Evolutionary conservation across 2,888 invertebrate genomes (phyloP), one percentile per base, ranked within the genome.

Genomic region (Thyatira batis): DNA sequence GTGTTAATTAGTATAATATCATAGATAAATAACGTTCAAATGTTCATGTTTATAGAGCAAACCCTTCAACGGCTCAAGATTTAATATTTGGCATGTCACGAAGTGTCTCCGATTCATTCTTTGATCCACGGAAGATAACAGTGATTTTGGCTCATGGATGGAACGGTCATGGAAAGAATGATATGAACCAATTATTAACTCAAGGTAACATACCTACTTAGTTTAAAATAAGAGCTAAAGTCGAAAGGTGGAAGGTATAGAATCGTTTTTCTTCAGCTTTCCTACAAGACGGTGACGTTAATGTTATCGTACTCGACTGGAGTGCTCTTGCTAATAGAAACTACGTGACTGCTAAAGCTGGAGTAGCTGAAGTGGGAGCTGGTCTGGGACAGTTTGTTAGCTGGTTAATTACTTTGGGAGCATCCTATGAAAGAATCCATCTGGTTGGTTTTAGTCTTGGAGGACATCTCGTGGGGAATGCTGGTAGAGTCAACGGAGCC

Each of bases 221-320:
- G 13, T 30, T 10, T 21, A 9, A n/a, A 53, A 3, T 5, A 43
- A 23, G 23, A 23, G 3, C 23, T 23, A 4, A 23, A 23, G 23
- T 4, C 6, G 3, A 4, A 23, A 6, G 23, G 23, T 23, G 23
- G 23, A 23, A n/a, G n/a, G 23, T 23, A 23, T 23, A 23, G 3
- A 23, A 23, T 23, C 23, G 11, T 11, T 33, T 5, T 6, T 2
- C 77, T 79, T 28, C 63, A 85, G 86, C 80, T 46, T 85, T 85
- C 51, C 76, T 86, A 0, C 54, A 76, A 53, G 54, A 70, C 20
- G 60, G 44, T 30, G 85, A 89, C 52, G 76, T 83, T 25, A 92
- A 92, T 65, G 78, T 92, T 0, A 84, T 92, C 39, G 82, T 86
- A 2, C 73, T 92, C 0, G 92, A 92, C 63, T 92, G 92, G 91